Evolutionary conservation across 2,113 vertebrate species (phyloP).

Genomic region (Cololabis saira): DNA sequence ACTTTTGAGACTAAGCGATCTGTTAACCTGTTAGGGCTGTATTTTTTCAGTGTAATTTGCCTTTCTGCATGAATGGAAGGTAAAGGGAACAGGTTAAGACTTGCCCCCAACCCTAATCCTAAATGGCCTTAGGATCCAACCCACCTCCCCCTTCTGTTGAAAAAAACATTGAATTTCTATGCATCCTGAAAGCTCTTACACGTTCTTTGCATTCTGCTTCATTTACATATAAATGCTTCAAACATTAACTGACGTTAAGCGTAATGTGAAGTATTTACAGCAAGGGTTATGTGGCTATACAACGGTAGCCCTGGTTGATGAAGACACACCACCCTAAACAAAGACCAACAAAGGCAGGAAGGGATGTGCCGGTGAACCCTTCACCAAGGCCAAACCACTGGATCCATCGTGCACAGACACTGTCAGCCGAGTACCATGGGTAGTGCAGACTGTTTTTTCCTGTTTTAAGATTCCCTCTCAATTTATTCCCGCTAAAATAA

Average conservation of each 20-base stretch:
- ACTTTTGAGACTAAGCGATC: not conserved
- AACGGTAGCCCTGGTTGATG: conserved; percentile 37
- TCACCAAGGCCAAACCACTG: conserved; percentile 22
- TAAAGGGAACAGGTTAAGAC: conserved; percentile 53
- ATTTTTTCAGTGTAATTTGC: conserved; percentile 1
- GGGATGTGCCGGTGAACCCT: conserved; percentile 63
- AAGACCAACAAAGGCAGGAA: conserved; percentile 80
- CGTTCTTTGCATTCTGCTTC: conserved; percentile 10
- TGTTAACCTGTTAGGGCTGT: conserved; percentile 7
- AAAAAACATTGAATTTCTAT: conserved; percentile 50
- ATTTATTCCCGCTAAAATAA: conserved; percentile 39
- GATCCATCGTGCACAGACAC: conserved; percentile 33
- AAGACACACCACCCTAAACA: conserved; percentile 61
- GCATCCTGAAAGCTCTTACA: conserved; percentile 22
- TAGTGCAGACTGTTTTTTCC: conserved; percentile 54
- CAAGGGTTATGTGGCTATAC: conserved; percentile 29
- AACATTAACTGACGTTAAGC: conserved; percentile 17
- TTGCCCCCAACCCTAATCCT: conserved; percentile 54
- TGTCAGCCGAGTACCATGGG: conserved; percentile 26
- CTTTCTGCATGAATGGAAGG: conserved; percentile 24
- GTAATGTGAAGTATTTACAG: conserved; percentile 26
- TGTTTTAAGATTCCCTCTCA: conserved; percentile 51
- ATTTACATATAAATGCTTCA: conserved; percentile 56
- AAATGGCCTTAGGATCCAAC: conserved; percentile 46
- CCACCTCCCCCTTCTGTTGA: conserved; percentile 34